A percentile compares a stretch with the other conserved stretches of the same genome.
Evolutionary conservation across 2,888 invertebrate genomes (phyloP).

Genomic region (Steinernema hermaphroditum): DNA sequence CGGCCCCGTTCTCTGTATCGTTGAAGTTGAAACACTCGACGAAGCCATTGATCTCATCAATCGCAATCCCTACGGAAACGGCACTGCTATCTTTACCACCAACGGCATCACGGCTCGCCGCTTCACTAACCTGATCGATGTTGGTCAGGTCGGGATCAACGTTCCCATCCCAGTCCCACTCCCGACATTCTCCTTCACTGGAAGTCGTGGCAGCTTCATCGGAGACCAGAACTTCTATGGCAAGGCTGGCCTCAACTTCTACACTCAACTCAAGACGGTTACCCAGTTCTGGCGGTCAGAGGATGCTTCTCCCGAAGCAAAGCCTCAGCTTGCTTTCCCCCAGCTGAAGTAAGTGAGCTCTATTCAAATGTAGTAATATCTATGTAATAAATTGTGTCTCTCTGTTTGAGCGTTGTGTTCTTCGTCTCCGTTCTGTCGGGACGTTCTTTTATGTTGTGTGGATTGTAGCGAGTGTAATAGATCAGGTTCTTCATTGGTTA

Average conservation of each 20-base stretch:
- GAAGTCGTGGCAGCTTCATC: conserved; percentile 89
- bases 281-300: conserved; percentile 91
- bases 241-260: conserved; percentile 90
- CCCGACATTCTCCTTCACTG: conserved; percentile 99
- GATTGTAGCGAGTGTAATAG: too few relatives aligned
- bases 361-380: neutral
- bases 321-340: conserved; percentile 65
- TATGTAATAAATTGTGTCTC: too few relatives aligned
- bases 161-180: conserved; percentile 98
- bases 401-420: too few relatives aligned
- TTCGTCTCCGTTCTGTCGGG: too few relatives aligned
- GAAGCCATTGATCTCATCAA: conserved; percentile 91
- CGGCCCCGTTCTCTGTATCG: conserved; percentile 88
- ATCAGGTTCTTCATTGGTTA: too few relatives aligned
- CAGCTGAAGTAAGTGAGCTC: conserved; percentile 58
- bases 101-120: conserved; percentile 89
- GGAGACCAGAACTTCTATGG: conserved; percentile 98
- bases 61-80: conserved; percentile 92
- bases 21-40: conserved; percentile 85
- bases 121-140: conserved; percentile 63
- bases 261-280: conserved; percentile 93
- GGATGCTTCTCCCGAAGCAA: conserved; percentile 71
- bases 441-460: too few relatives aligned
- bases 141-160: conserved; percentile 71
- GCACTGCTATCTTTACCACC: conserved; percentile 95